These are phyloP conservation scores for Rhyacichthys aspro DNA, from an alignment of 2,797 vertebrate genomes.

Conservation along the genomic window DNA sequence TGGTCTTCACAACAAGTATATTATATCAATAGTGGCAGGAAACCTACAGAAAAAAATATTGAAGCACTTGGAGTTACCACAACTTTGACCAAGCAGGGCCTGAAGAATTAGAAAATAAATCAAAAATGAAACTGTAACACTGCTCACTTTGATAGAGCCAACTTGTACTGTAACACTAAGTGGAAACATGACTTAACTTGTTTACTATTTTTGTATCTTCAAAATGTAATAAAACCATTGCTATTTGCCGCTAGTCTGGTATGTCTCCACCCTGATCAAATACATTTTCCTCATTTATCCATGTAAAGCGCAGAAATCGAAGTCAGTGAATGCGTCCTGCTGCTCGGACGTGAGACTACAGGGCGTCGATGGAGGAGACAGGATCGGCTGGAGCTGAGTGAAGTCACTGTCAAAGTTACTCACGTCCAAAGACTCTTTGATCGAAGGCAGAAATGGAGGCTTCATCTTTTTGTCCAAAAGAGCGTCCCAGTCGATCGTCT, in stretches of 20 bases:
- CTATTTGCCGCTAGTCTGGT: no score
- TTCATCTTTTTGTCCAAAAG: conserved; percentile 81
- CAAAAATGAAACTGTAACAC: no score
- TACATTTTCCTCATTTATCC: conserved; percentile 38
- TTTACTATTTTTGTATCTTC: background rate
- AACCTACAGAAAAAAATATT: no score
- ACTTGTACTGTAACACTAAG: background rate
- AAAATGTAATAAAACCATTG: background rate
- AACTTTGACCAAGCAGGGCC: no score
- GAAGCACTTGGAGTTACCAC: no score
- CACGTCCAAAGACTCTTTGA: conserved; percentile 81
- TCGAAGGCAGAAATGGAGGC: conserved; percentile 86
- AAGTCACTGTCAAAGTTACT: conserved; percentile 93
- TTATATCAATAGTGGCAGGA: no score
- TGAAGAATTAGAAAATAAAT: no score
- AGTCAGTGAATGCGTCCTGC: conserved; percentile 86
- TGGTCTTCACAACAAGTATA: no score
- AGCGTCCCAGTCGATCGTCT: conserved; percentile 87
- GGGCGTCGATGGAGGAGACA: conserved; percentile 83
- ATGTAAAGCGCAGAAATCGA: conserved; percentile 86
- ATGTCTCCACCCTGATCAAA: conserved; percentile 17
- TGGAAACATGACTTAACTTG: background rate
- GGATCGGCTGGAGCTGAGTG: conserved; percentile 84
- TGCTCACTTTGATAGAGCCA: no score
- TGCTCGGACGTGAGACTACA: conserved; percentile 78